Conservation (phyloP, 2,113 vertebrate genomes). For the Oreochromis aureus region DNA sequence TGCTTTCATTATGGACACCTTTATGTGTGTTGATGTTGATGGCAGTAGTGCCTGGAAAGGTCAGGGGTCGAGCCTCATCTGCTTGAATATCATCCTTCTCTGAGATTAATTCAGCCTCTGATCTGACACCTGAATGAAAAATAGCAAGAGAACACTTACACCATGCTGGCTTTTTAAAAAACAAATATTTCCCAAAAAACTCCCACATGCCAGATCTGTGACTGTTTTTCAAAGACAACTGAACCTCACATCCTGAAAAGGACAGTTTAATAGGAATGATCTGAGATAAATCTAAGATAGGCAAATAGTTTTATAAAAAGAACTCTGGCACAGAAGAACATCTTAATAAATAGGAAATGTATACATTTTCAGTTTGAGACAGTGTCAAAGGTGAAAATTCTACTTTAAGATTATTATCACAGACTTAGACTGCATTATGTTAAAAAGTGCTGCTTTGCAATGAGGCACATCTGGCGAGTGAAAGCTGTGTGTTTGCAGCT, state of each 20-base stretch:
- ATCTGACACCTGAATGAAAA: background rate
- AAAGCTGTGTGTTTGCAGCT: background rate
- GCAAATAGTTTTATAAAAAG: background rate
- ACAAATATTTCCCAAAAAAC: background rate
- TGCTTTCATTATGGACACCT: background rate
- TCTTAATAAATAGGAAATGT: background rate
- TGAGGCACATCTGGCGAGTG: background rate
- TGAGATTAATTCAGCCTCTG: background rate
- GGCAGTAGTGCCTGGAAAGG: background rate
- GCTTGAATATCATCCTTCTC: constrained; percentile 28
- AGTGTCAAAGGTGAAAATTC: background rate
- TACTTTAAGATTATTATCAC: background rate
- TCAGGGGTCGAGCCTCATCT: background rate
- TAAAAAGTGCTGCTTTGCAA: background rate
- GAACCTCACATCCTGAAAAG: background rate
- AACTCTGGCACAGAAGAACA: background rate
- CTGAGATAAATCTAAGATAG: background rate
- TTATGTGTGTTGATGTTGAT: background rate
- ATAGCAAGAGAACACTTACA: background rate
- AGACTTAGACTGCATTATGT: background rate
- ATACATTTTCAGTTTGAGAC: background rate
- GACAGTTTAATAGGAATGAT: background rate
- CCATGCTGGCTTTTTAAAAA: background rate
- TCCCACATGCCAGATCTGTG: background rate
- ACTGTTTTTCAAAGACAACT: background rate